phyloP scores from a whole-genome alignment of 2,113 vertebrate genomes.

The Dasyurus viverrinus region DNA sequence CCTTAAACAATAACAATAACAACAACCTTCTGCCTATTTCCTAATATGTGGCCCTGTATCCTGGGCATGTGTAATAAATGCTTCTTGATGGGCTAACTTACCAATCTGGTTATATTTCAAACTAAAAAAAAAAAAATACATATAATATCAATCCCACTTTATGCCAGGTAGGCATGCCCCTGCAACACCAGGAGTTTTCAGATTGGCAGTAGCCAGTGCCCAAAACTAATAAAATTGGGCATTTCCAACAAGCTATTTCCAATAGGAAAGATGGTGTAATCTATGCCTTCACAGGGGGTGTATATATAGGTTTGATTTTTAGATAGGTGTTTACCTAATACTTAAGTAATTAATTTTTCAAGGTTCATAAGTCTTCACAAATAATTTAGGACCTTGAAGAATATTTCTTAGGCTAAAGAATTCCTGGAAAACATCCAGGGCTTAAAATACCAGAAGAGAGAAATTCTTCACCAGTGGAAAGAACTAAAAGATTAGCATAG shows the following conservation, averaged over 20 bases:
- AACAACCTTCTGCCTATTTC: neutral
- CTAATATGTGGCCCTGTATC: neutral
- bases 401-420: constrained; percentile 57
- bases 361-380: constrained; percentile 56
- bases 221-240: constrained; percentile 23
- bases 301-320: neutral
- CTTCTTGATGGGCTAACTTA: neutral
- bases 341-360: constrained; percentile 42
- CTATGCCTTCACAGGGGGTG: neutral
- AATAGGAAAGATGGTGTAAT: constrained; percentile 8
- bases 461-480: constrained; percentile 46
- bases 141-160: neutral
- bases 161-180: neutral
- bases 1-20: neutral
- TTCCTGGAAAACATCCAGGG: constrained; percentile 48
- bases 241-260: constrained; percentile 27
- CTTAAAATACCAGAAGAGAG: constrained; percentile 45
- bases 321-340: neutral
- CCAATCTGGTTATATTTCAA: neutral
- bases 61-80: neutral
- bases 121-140: neutral
- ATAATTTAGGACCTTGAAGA: constrained; percentile 45
- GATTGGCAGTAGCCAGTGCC: constrained; percentile 7
- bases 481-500: constrained; percentile 58
- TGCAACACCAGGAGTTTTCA: neutral